A percentile compares a stretch with the other conserved stretches of the same genome.
phyloP scores from a whole-genome alignment of 2,797 vertebrate species.

The Poeciliopsis turneri region DNA sequence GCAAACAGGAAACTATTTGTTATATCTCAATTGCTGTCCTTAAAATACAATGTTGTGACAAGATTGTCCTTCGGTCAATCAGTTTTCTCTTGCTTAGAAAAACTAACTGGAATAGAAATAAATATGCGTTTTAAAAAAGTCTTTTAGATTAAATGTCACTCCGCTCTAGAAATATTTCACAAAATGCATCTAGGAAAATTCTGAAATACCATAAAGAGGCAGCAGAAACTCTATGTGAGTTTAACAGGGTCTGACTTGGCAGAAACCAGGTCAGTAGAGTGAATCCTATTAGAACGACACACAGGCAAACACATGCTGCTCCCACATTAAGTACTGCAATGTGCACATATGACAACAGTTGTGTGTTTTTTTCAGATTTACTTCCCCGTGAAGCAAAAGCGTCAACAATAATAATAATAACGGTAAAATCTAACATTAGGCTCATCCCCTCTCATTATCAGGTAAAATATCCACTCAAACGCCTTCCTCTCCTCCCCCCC shows the following conservation, averaged over 20 bases:
- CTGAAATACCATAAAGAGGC: background rate
- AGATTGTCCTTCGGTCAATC: background rate
- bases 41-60: background rate
- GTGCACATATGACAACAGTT: background rate
- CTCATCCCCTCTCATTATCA: background rate
- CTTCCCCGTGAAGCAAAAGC: background rate
- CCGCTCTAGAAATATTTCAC: too few species aligned
- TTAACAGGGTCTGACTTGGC: background rate
- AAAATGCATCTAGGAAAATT: background rate
- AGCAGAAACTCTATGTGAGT: background rate
- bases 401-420: background rate
- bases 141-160: too few species aligned
- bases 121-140: too few species aligned
- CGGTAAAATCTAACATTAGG: too few species aligned
- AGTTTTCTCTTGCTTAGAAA: background rate
- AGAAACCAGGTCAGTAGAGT: conserved; percentile 32
- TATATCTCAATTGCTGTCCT: background rate
- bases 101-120: background rate
- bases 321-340: background rate
- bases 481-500: background rate
- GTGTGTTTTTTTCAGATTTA: background rate
- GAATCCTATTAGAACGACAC: conserved; percentile 37
- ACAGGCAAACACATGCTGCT: background rate
- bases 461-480: background rate
- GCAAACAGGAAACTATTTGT: background rate